These are phyloP conservation scores for Ploceus nigricollis DNA, from an alignment of 2,113 vertebrate genomes.

Conservation along the genomic window DNA sequence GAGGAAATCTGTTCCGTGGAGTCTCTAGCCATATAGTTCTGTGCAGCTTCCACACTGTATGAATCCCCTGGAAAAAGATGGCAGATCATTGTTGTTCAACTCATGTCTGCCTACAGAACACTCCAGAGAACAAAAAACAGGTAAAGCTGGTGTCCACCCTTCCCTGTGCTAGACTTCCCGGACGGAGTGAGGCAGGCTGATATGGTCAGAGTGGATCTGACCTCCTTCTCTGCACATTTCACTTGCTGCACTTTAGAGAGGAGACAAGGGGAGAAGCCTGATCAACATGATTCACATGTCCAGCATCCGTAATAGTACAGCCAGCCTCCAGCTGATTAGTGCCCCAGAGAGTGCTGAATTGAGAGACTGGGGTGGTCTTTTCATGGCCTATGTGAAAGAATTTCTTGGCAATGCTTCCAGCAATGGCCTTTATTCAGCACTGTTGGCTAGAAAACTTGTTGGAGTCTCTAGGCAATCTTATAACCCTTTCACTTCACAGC, in stretches of 20 bases:
- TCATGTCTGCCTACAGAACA: neutral
- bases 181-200: neutral
- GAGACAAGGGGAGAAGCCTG: neutral
- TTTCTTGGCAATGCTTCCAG: constrained; percentile 39
- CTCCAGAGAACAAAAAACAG: neutral
- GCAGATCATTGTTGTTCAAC: neutral
- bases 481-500: neutral
- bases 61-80: neutral
- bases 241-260: neutral
- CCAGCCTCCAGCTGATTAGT: neutral
- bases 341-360: neutral
- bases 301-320: neutral
- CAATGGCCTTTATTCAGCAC: constrained; percentile 18
- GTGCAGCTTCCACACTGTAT: neutral
- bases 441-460: constrained; percentile 18
- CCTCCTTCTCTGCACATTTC: neutral
- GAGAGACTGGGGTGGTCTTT: constrained; percentile 18
- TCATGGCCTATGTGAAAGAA: constrained; percentile 17
- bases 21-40: neutral
- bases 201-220: neutral
- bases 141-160: neutral
- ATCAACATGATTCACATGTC: neutral
- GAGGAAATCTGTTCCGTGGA: neutral
- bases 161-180: neutral
- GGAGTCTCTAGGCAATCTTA: constrained; percentile 37